Percentiles rank a stretch among this genome's conserved stretches.
Conservation (phyloP, 2,113 vertebrate genomes). For the Bos indicus region DNA sequence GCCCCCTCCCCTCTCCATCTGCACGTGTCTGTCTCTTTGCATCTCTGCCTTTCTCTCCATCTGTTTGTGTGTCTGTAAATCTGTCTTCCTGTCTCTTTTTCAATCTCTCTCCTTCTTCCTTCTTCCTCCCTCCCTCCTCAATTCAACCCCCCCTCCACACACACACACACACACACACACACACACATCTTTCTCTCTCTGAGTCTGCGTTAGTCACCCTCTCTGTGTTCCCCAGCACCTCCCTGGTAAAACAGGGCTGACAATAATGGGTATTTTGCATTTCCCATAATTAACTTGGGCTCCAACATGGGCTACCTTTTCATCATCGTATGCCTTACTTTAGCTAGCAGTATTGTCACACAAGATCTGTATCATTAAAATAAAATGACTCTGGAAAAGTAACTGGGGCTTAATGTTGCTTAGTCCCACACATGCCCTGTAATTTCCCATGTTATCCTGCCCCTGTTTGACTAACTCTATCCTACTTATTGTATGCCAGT, state of each 20-base stretch:
- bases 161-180: neutral
- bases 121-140: neutral
- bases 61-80: slow-evolving; percentile 27
- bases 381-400: neutral
- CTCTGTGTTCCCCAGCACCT: neutral
- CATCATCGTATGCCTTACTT: too few relatives aligned
- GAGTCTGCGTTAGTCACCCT: neutral
- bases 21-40: slow-evolving; percentile 23
- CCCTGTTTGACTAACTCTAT: neutral
- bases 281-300: neutral
- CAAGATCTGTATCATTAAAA: neutral
- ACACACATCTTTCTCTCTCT: neutral
- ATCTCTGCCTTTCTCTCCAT: slow-evolving; percentile 42
- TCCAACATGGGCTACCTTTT: neutral
- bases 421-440: neutral
- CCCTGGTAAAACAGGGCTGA: neutral
- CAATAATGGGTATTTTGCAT: neutral
- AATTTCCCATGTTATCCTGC: neutral
- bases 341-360: neutral
- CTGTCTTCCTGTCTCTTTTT: neutral
- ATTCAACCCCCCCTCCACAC: neutral
- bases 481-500: neutral
- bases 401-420: neutral
- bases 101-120: neutral
- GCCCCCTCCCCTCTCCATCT: slow-evolving; percentile 16